Evolutionary conservation across 2,113 vertebrate genomes (phyloP).

Genomic region (Odocoileus virginianus): DNA sequence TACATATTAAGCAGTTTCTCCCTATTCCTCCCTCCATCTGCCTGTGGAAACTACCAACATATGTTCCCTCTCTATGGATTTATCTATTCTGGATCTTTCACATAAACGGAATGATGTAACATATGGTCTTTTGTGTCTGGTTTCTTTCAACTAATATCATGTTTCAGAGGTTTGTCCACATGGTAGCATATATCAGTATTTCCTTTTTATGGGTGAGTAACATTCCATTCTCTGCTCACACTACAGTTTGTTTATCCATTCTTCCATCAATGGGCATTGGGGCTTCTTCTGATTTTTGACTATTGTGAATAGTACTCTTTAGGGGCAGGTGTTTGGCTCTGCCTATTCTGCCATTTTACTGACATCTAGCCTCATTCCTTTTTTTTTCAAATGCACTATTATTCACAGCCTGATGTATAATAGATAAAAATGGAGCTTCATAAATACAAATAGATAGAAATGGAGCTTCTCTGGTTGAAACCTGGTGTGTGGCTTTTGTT

Average conservation of each 20-base stretch:
- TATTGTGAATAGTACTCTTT: background rate
- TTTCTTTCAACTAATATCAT: background rate
- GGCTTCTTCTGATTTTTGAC: background rate
- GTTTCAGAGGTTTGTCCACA: background rate
- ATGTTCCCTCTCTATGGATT: background rate
- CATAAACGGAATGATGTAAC: background rate
- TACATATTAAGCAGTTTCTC: background rate
- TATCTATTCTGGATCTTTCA: background rate
- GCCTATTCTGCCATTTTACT: background rate
- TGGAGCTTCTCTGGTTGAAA: background rate
- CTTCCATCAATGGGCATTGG: background rate
- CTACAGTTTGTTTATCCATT: background rate
- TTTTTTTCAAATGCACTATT: background rate
- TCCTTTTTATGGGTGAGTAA: background rate
- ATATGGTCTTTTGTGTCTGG: background rate
- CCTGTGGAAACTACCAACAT: background rate
- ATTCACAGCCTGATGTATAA: background rate
- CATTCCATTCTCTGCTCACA: background rate
- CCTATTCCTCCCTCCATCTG: no score
- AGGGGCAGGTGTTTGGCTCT: background rate
- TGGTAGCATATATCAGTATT: background rate
- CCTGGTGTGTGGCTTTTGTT: background rate
- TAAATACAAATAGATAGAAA: background rate
- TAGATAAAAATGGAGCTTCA: background rate
- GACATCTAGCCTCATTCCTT: background rate